Evolutionary conservation across 2,797 vertebrate genomes (phyloP).

Genomic region (Parotocinclus haroldoi): DNA sequence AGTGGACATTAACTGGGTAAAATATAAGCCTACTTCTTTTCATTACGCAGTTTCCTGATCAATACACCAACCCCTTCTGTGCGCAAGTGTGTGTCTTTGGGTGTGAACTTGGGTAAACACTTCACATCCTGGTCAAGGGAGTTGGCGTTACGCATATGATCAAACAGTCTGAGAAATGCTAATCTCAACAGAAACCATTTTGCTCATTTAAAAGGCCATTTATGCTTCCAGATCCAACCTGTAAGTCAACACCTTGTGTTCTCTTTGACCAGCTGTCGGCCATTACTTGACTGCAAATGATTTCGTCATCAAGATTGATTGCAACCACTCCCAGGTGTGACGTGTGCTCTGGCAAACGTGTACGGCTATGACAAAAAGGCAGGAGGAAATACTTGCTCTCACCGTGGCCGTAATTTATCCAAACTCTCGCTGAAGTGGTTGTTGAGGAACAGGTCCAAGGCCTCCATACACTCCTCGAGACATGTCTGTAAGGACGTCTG

Average conservation of each 20-base stretch:
- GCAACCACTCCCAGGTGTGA: background rate
- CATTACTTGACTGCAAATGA: background rate
- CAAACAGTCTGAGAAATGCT: constrained; percentile 17
- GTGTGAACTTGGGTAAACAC: constrained; percentile 77
- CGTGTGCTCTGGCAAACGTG: too few species aligned
- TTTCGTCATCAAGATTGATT: background rate
- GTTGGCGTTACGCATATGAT: constrained; percentile 19
- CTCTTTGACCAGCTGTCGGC: background rate
- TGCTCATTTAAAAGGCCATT: background rate
- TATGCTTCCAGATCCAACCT: background rate
- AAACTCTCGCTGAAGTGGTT: constrained; percentile 81
- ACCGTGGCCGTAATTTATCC: constrained; percentile 76
- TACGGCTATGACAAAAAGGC: background rate
- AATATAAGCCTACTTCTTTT: background rate
- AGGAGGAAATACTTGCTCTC: constrained; percentile 26
- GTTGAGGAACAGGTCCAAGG: constrained; percentile 79
- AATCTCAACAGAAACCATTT: constrained; percentile 9
- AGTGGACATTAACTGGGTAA: background rate
- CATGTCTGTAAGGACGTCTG: constrained; percentile 65
- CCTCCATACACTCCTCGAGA: constrained; percentile 79
- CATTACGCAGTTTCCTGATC: constrained; percentile 1
- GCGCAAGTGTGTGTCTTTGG: constrained; percentile 54
- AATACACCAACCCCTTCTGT: background rate
- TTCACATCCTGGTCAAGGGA: constrained; percentile 72
- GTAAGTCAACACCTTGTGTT: constrained; percentile 1